Evolutionary conservation across 1,140 invertebrate species (phyloP).

Genomic region (Zaprionus camerounensis): DNA sequence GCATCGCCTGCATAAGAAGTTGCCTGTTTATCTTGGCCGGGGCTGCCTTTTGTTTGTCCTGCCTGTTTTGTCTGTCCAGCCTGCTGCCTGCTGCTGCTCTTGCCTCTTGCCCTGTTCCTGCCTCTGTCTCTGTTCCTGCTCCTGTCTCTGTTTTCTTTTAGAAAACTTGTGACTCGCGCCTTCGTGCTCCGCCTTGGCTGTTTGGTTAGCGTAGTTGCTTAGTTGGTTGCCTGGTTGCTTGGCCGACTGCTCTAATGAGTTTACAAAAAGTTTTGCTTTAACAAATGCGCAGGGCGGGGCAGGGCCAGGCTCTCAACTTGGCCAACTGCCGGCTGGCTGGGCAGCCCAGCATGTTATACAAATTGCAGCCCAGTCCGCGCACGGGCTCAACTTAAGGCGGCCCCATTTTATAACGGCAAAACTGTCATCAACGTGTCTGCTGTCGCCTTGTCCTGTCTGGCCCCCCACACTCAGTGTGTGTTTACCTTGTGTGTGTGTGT

Average conservation of each 20-base stretch:
- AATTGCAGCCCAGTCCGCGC: conserved; percentile 56
- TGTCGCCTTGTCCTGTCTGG: conserved; percentile 20
- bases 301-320: conserved; percentile 15
- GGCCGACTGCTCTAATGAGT: conserved; percentile 68
- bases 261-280: conserved; percentile 80
- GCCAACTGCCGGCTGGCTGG: conserved; percentile 50
- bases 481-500: not conserved
- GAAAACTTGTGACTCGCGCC: conserved; percentile 53
- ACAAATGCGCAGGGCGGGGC: conserved; percentile 51
- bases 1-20: conserved; percentile 69
- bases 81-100: not conserved
- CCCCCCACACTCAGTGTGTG: conserved; percentile 35
- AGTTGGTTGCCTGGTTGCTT: conserved; percentile 47
- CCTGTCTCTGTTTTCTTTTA: conserved; percentile 63
- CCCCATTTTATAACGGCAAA: conserved; percentile 41
- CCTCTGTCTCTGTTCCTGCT: conserved; percentile 1
- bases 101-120: conserved; percentile 1
- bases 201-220: conserved; percentile 68
- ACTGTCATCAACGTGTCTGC: conserved; percentile 76
- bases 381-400: not conserved
- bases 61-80: conserved; percentile 31
- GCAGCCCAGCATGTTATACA: conserved; percentile 77
- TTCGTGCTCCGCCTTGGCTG: conserved; percentile 28
- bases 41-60: conserved; percentile 69
- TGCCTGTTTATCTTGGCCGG: conserved; percentile 76